phyloP scores from a whole-genome alignment of 2,888 invertebrate species.

The Stenolophus ochropezus region DNA sequence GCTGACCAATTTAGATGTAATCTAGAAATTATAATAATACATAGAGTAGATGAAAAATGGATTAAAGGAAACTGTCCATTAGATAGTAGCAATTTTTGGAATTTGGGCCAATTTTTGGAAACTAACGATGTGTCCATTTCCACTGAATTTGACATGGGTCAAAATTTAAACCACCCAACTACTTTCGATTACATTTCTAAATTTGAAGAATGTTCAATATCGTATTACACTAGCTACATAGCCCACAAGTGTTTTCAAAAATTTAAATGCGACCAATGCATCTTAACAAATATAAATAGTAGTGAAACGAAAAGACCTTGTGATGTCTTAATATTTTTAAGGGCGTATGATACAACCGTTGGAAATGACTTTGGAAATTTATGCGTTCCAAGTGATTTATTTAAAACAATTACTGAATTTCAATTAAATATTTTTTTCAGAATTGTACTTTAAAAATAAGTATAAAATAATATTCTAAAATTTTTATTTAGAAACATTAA shows the following conservation, averaged over 20 bases:
- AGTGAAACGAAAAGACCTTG: neutral
- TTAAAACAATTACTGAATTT: too few species aligned
- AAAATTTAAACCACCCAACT: too few species aligned
- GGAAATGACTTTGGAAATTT: slow-evolving; percentile 1
- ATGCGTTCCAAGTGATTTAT: slow-evolving; percentile 14
- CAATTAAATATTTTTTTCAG: too few species aligned
- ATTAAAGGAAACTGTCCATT: neutral
- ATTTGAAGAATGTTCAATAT: slow-evolving; percentile 7
- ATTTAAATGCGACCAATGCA: neutral
- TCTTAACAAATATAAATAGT: neutral
- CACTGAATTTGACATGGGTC: too few species aligned
- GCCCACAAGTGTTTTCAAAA: slow-evolving; percentile 18
- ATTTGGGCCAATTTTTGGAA: neutral
- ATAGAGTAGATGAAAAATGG: neutral
- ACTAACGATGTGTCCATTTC: too few species aligned
- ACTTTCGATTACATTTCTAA: neutral
- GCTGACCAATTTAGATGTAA: neutral
- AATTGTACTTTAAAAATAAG: too few species aligned
- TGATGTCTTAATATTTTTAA: neutral
- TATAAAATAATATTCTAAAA: too few species aligned
- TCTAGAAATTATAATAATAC: neutral
- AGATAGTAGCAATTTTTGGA: neutral
- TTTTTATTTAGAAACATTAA: too few species aligned
- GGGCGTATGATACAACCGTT: slow-evolving; percentile 3
- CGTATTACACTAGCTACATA: neutral